Conservation (phyloP, 1,140 invertebrate genomes). For the Drosophila persimilis region DNA sequence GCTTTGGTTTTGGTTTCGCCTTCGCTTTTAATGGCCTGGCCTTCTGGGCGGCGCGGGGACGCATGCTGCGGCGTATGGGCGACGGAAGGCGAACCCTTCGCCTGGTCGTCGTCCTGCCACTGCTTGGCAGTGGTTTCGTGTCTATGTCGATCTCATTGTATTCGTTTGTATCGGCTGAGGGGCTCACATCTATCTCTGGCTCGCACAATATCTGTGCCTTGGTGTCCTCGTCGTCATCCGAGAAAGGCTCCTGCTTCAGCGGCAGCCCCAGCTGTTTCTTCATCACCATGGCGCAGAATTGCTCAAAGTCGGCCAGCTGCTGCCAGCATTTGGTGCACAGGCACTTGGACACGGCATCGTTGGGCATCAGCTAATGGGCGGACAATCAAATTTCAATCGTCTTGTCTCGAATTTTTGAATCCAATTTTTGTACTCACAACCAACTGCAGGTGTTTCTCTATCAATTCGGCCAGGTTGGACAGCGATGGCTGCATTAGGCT, state of each 20-base stretch:
- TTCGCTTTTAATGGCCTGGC: constrained; percentile 2
- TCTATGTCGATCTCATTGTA: constrained; percentile 41
- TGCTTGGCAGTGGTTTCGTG: constrained; percentile 2
- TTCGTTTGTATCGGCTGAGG: constrained; percentile 20
- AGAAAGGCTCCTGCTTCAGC: constrained; percentile 39
- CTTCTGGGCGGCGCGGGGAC: constrained; percentile 12
- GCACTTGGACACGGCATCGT: constrained; percentile 24
- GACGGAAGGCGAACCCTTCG: constrained; percentile 8
- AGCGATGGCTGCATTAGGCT: constrained; percentile 4
- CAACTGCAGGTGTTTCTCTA: constrained; percentile 44
- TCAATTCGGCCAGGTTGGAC: constrained; percentile 37
- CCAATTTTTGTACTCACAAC: constrained; percentile 11
- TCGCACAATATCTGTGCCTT: constrained; percentile 41
- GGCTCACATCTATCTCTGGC: constrained; percentile 47
- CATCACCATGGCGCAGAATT: constrained; percentile 47
- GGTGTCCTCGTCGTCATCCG: constrained; percentile 25
- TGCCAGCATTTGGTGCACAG: constrained; percentile 49
- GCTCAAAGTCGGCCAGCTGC: constrained; percentile 43
- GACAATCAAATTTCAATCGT: no score
- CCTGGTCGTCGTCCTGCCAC: background rate
- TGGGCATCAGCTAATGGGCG: constrained; percentile 25
- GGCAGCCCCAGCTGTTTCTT: constrained; percentile 41
- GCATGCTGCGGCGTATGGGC: constrained; percentile 34
- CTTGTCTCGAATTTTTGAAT: background rate
- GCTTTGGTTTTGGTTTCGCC: constrained; percentile 30